Evolutionary conservation across 2,888 invertebrate species (phyloP).

Genomic region (Acholoe squamosa): DNA sequence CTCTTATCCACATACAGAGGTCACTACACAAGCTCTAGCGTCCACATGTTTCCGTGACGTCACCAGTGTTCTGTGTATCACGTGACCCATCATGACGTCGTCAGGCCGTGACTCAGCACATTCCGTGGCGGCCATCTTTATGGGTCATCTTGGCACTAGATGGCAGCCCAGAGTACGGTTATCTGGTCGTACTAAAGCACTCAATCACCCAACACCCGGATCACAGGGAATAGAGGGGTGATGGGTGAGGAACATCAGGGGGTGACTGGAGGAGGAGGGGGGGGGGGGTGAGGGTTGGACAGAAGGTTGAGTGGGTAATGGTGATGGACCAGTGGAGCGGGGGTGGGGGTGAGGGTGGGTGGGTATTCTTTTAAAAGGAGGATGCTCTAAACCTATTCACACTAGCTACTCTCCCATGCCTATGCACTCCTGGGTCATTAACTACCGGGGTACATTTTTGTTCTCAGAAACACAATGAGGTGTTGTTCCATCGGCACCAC

Average conservation of each 20-base stretch:
- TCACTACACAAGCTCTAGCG: background rate
- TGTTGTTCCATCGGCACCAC: no score
- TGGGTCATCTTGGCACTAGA: slow-evolving; percentile 54
- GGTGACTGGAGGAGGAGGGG: no score
- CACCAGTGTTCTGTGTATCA: slow-evolving; percentile 30
- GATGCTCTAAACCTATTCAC: no score
- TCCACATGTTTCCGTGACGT: slow-evolving; percentile 1
- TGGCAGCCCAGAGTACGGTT: background rate
- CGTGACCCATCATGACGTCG: slow-evolving; percentile 55
- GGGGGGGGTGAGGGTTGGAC: background rate
- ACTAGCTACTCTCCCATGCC: no score
- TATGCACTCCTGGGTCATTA: no score
- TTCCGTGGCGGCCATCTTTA: slow-evolving; percentile 53
- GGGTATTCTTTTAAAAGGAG: no score
- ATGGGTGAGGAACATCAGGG: background rate
- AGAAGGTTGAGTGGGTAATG: background rate
- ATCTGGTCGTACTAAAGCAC: slow-evolving; percentile 18
- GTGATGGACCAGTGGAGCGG: no score
- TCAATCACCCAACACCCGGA: slow-evolving; percentile 46
- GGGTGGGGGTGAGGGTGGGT: no score
- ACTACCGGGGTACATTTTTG: no score
- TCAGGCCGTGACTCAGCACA: slow-evolving; percentile 53
- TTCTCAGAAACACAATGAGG: no score
- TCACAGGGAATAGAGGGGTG: slow-evolving; percentile 28
- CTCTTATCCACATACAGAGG: background rate